Evolutionary conservation across 2,113 vertebrate species (phyloP), one percentile per base, ranked within the genome.

Genomic region (Rhodinocichla rosea): DNA sequence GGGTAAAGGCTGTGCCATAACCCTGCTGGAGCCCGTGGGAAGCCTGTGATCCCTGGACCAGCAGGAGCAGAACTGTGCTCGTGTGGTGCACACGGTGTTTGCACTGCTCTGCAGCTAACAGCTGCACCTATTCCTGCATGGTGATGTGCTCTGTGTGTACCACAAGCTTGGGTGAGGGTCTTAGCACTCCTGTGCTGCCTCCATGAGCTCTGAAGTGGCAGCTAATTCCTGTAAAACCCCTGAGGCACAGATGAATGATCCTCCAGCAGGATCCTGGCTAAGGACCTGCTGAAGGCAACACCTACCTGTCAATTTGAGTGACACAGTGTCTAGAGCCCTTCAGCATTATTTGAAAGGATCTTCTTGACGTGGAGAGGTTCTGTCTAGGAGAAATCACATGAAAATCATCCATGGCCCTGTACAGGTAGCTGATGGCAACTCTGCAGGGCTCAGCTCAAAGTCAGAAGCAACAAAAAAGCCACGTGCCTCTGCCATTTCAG

Each of bases 51-150:
- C 44, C 24, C 1, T 0, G 45, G n/a, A 65, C 7, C 35, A 76
- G 65, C 39, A 60, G 27, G 12, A 88, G 45, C 40, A 79, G 75
- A 76, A 32, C n/a, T 63, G n/a, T 68, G 40, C 19, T 7, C 6
- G 16, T 60, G 52, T 0, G 0, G 7, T 60, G 30, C 4, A 8
- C 52, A 9, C 0, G 0, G 24, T 26, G 37, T 60, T 86, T 52
- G 53, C 24, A 9, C 47, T 60, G 52, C 57, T 81, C 55, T 77
- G 37, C 87, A 77, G 23, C 49, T 73, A 2, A 40, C 1, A 75
- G 62, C 70, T 74, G 79, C 18, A 45, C 24, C 27, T 52, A 30
- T 39, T 37, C 26, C 42, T 59, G 49, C 53, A 15, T 1, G 14
- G 32, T 17, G 40, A 55, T 22, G 18, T 10, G 10, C 73, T 50